Base-by-base conservation (phyloP, 2,888 invertebrate species). In the Tridacna gigas region DNA sequence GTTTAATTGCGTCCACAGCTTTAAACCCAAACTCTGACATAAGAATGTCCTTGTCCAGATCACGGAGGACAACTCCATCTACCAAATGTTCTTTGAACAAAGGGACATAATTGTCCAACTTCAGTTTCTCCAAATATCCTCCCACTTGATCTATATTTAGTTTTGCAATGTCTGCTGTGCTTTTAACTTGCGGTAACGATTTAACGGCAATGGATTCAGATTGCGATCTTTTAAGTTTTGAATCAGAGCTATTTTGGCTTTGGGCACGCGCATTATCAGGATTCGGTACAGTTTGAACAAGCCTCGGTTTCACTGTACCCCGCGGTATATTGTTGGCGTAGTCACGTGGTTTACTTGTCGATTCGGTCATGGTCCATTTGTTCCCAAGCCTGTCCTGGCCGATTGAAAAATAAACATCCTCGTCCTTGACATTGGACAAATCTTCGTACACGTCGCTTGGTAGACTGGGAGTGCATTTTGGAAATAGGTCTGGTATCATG, bases 21-120 rank as follows among this genome's bases (percentile, higher is more conserved):
- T 37, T 78, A 22, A 69, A 61, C 11, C 69, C 78, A 45, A 78
- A 78, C 13, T 78, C 78, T 25, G 60, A 45, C 7, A n/a, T 47
- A 3, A 78, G 47, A 37, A 71, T 45, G 28, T 13, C 61, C 20
- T 56, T 56, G 11, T 56, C 22, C 13, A 78, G 3, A n/a, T 78
- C 78, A 13, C 0, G 37, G 4, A 78, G 61, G 11, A 78, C 45
- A 1, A 20, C 56, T 13, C 79, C 79, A 18, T 65, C 65, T 12
- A 76, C 45, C 1, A 60, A 47, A 18, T 76, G 63, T 13, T 76
- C 65, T 25, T 65, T 76, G 28, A 76, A 76, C 5, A 60, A 25
- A n/a, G 11, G 20, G 18, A 13, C 26, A 26, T 76, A 65, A 2
- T 0, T 4, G 0, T 48, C 76, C 11, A 76, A 25, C 15, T 47